phyloP scores from a whole-genome alignment of 2,797 vertebrate species.

The Euphonia xanthogaster region DNA sequence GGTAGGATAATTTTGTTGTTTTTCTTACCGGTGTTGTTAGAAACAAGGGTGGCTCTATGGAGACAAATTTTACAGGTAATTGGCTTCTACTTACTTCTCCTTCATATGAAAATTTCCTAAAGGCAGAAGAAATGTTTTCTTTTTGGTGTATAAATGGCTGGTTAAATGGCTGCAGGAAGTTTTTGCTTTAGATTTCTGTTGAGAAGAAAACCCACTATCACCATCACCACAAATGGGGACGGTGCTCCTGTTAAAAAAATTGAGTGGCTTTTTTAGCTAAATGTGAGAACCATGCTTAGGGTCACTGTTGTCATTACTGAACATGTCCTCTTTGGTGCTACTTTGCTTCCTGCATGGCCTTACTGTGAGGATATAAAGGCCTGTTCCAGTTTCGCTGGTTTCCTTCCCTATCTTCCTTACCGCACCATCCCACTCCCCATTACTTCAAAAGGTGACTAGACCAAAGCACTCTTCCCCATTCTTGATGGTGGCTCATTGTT shows the following conservation, averaged over 20 bases:
- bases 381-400: not conserved
- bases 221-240: rapidly evolving
- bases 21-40: not conserved
- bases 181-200: not conserved
- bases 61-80: not conserved
- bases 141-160: not conserved
- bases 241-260: rapidly evolving
- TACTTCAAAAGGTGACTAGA: not conserved
- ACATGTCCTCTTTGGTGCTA: rapidly evolving
- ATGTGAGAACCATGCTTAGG: not conserved
- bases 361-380: not conserved
- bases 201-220: not conserved
- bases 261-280: not conserved
- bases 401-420: not conserved
- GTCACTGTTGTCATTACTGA: not conserved
- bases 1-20: not conserved
- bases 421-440: rapidly evolving
- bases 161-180: not conserved
- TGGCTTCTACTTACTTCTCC: not conserved
- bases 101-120: not conserved
- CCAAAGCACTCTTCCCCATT: not conserved
- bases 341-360: not conserved
- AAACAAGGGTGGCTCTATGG: not conserved
- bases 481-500: not conserved
- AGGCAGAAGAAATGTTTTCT: not conserved